phyloP scores from a whole-genome alignment of 1,140 invertebrate species.

The Samia ricini region DNA sequence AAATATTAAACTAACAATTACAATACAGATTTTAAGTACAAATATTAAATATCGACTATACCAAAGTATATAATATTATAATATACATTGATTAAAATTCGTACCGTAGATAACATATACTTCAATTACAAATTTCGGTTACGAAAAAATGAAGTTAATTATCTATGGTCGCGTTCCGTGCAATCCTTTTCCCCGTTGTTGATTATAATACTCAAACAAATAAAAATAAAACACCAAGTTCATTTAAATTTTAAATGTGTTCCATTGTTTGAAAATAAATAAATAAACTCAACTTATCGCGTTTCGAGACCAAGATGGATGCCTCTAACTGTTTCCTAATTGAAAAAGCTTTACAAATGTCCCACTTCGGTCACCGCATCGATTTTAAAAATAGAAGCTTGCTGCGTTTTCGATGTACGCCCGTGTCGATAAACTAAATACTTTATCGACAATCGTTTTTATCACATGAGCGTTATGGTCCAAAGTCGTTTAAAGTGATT shows the following conservation, averaged over 20 bases:
- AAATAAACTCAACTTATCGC: conserved; percentile 3
- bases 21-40: too few species aligned
- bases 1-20: not conserved
- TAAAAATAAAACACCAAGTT: not conserved
- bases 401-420: conserved; percentile 57
- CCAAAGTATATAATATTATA: not conserved
- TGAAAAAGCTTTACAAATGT: conserved; percentile 52
- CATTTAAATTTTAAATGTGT: not conserved
- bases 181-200: not conserved
- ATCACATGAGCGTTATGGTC: conserved; percentile 23
- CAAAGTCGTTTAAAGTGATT: conserved; percentile 33
- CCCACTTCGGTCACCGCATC: conserved; percentile 65
- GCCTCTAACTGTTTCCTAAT: conserved; percentile 48
- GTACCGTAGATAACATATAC: too few species aligned
- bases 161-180: not conserved
- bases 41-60: not conserved
- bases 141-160: not conserved
- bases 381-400: conserved; percentile 67
- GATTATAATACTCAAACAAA: not conserved
- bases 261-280: conserved; percentile 5
- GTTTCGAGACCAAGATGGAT: conserved; percentile 11
- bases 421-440: conserved; percentile 41
- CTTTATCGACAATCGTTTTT: conserved; percentile 1
- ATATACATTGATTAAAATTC: too few species aligned
- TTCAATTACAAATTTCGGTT: too few species aligned